Conservation (phyloP, 2,888 invertebrate genomes). For the Apotomis betuletana region DNA sequence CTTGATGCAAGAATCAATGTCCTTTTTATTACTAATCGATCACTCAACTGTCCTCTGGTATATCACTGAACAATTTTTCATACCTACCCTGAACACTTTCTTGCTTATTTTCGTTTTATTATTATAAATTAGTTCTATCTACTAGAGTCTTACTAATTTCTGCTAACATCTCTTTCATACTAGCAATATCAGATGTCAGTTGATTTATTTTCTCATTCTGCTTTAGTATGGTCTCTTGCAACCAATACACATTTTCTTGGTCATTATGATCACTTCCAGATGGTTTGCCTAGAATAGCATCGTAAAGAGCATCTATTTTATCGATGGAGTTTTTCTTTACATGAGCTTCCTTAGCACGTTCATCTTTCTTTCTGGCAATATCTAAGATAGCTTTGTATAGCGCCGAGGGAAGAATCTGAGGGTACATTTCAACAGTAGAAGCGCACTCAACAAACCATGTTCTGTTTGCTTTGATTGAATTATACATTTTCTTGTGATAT, state of each 20-base stretch:
- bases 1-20: too few species aligned
- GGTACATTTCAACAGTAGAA: conserved; percentile 23
- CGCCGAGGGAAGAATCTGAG: conserved; percentile 20
- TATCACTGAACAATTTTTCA: too few species aligned
- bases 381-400: conserved; percentile 22
- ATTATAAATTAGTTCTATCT: conserved; percentile 3
- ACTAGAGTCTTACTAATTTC: conserved; percentile 29
- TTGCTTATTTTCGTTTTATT: neutral
- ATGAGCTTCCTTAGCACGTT: neutral
- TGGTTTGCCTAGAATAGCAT: conserved; percentile 1
- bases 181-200: conserved; percentile 9
- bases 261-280: neutral
- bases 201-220: conserved; percentile 23
- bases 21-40: too few species aligned
- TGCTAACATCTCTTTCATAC: conserved; percentile 46
- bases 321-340: neutral
- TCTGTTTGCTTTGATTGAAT: conserved; percentile 24
- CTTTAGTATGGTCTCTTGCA: conserved; percentile 3
- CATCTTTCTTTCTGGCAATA: conserved; percentile 21
- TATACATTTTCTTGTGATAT: conserved; percentile 37
- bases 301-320: conserved; percentile 21
- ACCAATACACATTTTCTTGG: neutral
- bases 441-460: conserved; percentile 28
- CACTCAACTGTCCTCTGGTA: too few species aligned
- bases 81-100: neutral